Evolutionary conservation across 2,113 vertebrate species (phyloP).

Genomic region (Pedionomus torquatus): DNA sequence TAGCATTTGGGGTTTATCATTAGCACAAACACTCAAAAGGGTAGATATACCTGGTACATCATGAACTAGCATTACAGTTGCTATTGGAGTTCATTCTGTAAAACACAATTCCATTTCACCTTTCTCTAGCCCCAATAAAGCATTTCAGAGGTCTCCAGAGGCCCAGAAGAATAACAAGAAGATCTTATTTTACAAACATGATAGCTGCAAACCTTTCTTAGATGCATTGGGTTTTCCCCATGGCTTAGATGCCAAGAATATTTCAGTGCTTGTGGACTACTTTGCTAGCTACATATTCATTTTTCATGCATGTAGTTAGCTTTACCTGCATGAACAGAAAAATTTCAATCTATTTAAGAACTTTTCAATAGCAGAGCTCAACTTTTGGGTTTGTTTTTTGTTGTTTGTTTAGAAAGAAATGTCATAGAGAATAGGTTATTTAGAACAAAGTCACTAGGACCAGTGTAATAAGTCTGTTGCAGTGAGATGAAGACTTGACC

Average conservation of each 20-base stretch:
- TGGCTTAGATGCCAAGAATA: not conserved
- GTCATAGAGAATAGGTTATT: not conserved
- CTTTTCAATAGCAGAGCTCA: not conserved
- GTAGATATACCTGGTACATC: constrained; percentile 8
- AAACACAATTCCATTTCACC: constrained; percentile 17
- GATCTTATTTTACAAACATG: constrained; percentile 13
- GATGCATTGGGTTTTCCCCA: constrained; percentile 1
- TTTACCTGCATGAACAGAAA: not conserved
- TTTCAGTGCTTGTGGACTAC: not conserved
- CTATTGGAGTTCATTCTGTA: not conserved
- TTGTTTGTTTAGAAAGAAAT: not conserved
- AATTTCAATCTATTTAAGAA: not conserved
- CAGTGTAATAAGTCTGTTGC: not conserved
- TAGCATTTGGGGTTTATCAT: not conserved
- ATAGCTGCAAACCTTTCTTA: constrained; percentile 22
- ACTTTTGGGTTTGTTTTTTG: fast-evolving
- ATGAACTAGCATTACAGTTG: constrained; percentile 10
- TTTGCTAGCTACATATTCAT: not conserved
- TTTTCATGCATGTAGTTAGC: not conserved
- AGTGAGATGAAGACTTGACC: not conserved
- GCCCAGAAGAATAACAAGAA: not conserved
- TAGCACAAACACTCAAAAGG: not conserved
- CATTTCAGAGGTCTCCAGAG: constrained; percentile 14
- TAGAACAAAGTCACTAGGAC: not conserved
- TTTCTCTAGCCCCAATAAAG: not conserved